phyloP scores from a whole-genome alignment of 2,888 invertebrate species.

The Anaspis maculata region DNA sequence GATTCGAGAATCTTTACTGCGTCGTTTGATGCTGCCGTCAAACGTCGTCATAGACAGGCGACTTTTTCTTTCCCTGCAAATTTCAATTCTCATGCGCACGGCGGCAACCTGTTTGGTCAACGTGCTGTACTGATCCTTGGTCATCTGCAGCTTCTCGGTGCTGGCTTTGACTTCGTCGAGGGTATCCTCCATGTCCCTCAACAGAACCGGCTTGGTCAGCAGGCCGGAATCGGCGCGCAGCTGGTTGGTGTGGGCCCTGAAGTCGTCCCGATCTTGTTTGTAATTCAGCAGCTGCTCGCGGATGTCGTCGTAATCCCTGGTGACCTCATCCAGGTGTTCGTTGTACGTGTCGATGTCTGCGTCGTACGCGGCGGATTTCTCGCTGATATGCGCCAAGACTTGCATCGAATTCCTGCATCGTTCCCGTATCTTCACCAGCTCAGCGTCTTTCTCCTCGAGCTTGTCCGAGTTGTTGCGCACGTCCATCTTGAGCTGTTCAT shows the following conservation, averaged over 20 bases:
- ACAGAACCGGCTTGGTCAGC: conserved; percentile 36
- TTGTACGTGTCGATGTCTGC: neutral
- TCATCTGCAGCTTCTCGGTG: conserved; percentile 9
- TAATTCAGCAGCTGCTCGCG: conserved; percentile 33
- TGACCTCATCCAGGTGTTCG: conserved; percentile 22
- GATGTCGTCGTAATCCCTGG: conserved; percentile 18
- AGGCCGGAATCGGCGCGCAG: conserved; percentile 41
- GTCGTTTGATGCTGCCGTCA: too few species aligned
- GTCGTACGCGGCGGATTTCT: conserved; percentile 30
- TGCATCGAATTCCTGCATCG: conserved; percentile 43
- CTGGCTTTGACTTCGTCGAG: conserved; percentile 30
- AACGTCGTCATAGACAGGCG: too few species aligned
- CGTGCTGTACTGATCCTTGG: conserved; percentile 6
- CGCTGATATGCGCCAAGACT: conserved; percentile 43
- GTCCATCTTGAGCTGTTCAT: conserved; percentile 47
- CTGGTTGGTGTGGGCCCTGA: conserved; percentile 36
- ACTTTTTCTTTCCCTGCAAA: too few species aligned
- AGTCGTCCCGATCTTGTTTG: conserved; percentile 36
- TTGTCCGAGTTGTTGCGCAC: conserved; percentile 45
- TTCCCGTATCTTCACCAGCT: conserved; percentile 39
- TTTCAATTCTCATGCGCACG: too few species aligned
- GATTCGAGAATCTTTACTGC: too few species aligned
- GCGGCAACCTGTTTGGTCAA: too few species aligned
- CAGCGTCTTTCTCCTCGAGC: conserved; percentile 46
- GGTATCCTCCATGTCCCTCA: conserved; percentile 41